Conservation (phyloP, 1,140 invertebrate species). For the Eriocheir sinensis region DNA sequence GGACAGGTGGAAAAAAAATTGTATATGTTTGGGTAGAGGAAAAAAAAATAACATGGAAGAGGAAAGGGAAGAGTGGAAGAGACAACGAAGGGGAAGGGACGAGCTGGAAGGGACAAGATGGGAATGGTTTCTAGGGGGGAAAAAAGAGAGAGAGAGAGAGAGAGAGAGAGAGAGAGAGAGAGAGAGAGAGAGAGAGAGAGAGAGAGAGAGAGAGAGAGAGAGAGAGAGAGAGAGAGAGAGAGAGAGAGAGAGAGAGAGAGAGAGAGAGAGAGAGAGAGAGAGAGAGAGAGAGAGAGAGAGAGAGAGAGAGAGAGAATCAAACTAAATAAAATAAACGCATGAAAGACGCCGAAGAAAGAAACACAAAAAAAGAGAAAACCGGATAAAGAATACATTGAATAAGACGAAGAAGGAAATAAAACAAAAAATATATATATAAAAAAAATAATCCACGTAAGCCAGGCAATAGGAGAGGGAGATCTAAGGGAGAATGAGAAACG, state of each 20-base stretch:
- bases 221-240: too few relatives aligned
- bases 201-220: too few relatives aligned
- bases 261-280: slow-evolving; percentile 45
- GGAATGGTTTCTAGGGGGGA: too few relatives aligned
- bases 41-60: too few relatives aligned
- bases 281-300: slow-evolving; percentile 54
- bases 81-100: not conserved
- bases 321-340: not conserved
- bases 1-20: too few relatives aligned
- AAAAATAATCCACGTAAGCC: too few relatives aligned
- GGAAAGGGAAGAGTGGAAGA: too few relatives aligned
- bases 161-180: not conserved
- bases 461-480: too few relatives aligned
- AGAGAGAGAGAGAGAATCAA: not conserved
- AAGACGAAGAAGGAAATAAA: too few relatives aligned
- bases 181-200: not conserved
- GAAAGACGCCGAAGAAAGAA: not conserved
- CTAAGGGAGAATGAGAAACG: too few relatives aligned
- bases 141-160: not conserved
- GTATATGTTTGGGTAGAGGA: too few relatives aligned
- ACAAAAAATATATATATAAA: not conserved
- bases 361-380: not conserved
- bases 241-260: slow-evolving; percentile 7
- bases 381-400: not conserved
- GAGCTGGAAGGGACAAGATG: too few relatives aligned